Evolutionary conservation across 2,797 vertebrate genomes (phyloP).

Genomic region (Notamacropus eugenii): DNA sequence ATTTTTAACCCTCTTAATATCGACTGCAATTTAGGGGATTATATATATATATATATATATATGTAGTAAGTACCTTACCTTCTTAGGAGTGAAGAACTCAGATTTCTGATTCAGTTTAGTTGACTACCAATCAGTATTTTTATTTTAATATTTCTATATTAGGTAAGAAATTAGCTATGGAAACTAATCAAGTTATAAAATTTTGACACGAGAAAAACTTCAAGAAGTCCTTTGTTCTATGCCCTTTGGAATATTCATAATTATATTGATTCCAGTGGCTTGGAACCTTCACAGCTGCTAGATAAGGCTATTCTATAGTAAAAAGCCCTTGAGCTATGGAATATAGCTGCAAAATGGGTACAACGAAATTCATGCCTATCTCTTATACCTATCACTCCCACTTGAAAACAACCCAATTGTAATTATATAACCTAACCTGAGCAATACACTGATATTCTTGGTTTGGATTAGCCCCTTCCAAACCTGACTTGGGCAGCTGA

Average conservation of each 20-base stretch:
- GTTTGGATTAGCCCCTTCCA: not conserved
- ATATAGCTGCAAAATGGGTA: not conserved
- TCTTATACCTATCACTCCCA: not conserved
- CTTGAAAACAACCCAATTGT: not conserved
- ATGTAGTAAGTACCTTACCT: too few species aligned
- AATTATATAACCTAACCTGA: too few species aligned
- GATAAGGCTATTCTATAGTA: not conserved
- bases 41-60: too few species aligned
- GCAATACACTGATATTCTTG: not conserved
- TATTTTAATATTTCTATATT: not conserved
- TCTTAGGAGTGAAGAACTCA: too few species aligned
- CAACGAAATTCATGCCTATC: not conserved
- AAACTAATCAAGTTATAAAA: not conserved
- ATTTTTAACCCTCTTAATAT: too few species aligned
- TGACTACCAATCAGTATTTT: not conserved
- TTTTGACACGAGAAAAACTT: not conserved
- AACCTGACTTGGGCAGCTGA: not conserved
- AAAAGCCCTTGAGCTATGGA: not conserved
- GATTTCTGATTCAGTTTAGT: not conserved
- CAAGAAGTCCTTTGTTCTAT: too few species aligned
- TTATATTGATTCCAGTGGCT: too few species aligned
- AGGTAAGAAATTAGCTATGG: not conserved
- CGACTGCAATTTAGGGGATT: too few species aligned
- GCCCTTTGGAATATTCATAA: too few species aligned
- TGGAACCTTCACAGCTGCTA: not conserved